Percentiles rank a stretch among this genome's conserved stretches.
These are phyloP conservation scores for Aphodius granarius DNA, from an alignment of 2,888 invertebrate genomes.

Conservation along the genomic window DNA sequence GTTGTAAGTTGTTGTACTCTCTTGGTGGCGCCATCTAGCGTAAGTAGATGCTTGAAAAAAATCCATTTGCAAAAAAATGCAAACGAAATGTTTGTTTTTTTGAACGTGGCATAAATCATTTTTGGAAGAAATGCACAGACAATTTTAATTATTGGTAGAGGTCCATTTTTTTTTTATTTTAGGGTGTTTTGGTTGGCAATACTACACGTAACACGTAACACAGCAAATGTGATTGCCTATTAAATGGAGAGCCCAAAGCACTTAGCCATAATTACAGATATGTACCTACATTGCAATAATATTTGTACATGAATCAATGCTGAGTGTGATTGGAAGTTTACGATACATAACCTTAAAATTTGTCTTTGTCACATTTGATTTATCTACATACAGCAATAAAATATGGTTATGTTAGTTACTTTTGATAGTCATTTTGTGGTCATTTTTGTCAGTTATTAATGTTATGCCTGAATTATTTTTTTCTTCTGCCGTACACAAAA, in stretches of 20 bases:
- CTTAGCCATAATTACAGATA: background rate
- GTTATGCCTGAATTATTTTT: too few species aligned
- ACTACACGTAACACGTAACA: background rate
- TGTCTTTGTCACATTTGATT: too few species aligned
- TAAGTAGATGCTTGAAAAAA: too few species aligned
- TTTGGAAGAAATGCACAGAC: background rate
- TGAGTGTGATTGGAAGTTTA: background rate
- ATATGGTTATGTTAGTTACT: too few species aligned
- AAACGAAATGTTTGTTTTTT: background rate
- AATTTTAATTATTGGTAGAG: background rate
- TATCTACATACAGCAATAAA: too few species aligned
- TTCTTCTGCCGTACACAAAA: background rate
- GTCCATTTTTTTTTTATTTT: too few species aligned
- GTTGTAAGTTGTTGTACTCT: too few species aligned
- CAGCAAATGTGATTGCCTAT: background rate
- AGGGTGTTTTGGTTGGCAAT: background rate
- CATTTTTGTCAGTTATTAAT: too few species aligned
- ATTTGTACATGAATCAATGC: background rate
- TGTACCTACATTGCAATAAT: background rate
- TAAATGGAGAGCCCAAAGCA: background rate
- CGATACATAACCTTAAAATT: too few species aligned
- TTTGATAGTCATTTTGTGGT: too few species aligned
- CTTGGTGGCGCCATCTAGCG: too few species aligned
- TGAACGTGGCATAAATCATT: background rate
- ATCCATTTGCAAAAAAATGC: too few species aligned